Base-by-base conservation (phyloP, 2,113 vertebrate genomes). In the Malurus melanocephalus region DNA sequence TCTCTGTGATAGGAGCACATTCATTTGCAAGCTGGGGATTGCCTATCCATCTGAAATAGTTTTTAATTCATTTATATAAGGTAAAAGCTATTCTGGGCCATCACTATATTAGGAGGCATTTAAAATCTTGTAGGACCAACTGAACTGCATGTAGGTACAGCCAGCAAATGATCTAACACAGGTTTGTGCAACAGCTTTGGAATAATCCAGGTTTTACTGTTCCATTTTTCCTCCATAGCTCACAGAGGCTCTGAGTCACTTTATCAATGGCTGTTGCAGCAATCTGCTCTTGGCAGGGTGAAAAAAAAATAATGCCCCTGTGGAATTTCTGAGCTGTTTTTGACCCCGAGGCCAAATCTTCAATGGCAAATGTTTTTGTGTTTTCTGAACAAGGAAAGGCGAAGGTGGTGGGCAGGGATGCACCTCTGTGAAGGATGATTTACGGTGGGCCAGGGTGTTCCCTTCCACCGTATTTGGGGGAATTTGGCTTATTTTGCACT, bases 371-470 rank as follows among this genome's bases (percentile, higher is more conserved):
- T 32, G 56, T 9, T 52, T 59, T 62, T 48, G 52, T 77, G 16
- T 24, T 72, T 53, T 48, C 48, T 71, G 82, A 77, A 15, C 20
- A 55, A 43, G 55, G 55, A 45, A 45, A 64, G 43, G 77, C 40
- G 60, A 7, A 85, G 56, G 40, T 0, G 5, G 42, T 24, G 4
- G 2, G 43, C 35, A 55, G 57, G 65, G 80, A 22, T 55, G 78
- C 38, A 61, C 87, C 18, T 35, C 42, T 6, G 3, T 9, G 32
- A 57, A 10, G 42, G 64, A 13, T 67, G 46, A 20, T 72, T 40
- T 60, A 15, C 2, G 11, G 21, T 0, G 0, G 24, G 49, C 42
- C 52, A 49, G 45, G 22, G 23, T 7, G 13, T 68, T 71, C 2
- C 19, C 24, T 82, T 35, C 13, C 5, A 4, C 67, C 0, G 0